Evolutionary conservation across 2,113 vertebrate species (phyloP).

Genomic region (Acanthisitta chloris): DNA sequence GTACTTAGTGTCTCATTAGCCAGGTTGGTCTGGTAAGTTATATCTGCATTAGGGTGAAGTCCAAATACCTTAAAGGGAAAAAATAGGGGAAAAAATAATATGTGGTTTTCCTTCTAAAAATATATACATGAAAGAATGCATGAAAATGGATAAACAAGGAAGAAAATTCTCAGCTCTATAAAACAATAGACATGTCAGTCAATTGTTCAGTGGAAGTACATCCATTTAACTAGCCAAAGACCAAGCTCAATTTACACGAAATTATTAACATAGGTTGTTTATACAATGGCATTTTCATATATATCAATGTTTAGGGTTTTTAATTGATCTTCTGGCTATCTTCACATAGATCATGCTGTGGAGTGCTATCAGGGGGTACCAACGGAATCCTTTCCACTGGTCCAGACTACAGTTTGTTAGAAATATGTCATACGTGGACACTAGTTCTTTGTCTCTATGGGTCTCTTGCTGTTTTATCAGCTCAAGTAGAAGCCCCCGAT

Average conservation of each 20-base stretch:
- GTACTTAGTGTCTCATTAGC: slow-evolving; percentile 81
- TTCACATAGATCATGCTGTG: not conserved
- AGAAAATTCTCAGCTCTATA: not conserved
- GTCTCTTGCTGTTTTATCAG: not conserved
- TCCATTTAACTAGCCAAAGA: not conserved
- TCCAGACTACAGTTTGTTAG: not conserved
- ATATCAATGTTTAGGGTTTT: not conserved
- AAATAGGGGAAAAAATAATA: rapidly evolving
- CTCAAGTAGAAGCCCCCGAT: not conserved
- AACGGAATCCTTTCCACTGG: not conserved
- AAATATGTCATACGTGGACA: not conserved
- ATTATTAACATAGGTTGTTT: not conserved
- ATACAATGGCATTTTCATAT: not conserved
- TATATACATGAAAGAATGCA: not conserved
- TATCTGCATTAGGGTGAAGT: slow-evolving; percentile 84
- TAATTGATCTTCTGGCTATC: not conserved
- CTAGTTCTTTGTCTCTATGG: not conserved
- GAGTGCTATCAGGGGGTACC: not conserved
- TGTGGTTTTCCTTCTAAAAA: not conserved
- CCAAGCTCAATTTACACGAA: not conserved
- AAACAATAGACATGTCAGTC: not conserved
- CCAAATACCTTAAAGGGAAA: slow-evolving; percentile 79
- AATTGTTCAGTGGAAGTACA: not conserved
- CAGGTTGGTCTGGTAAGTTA: slow-evolving; percentile 85
- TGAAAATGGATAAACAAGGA: not conserved